Conservation (phyloP, 2,888 invertebrate species). For the Vannuccia rotundouncinata region DNA sequence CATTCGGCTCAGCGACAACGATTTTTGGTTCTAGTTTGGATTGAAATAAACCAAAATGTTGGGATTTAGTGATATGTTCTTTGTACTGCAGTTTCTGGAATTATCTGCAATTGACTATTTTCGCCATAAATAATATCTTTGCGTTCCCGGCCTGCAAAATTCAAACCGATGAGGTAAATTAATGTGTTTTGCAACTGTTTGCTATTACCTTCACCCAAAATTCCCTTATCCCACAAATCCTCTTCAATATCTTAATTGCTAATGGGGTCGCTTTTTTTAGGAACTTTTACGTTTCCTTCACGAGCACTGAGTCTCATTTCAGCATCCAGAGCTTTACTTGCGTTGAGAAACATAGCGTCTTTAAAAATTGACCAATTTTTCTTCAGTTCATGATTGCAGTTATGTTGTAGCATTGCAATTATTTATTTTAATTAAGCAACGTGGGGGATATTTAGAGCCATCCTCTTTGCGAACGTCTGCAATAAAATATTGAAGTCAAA, state of each 20-base stretch:
- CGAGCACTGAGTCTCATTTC: neutral
- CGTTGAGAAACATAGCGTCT: neutral
- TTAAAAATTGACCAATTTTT: neutral
- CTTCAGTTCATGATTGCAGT: neutral
- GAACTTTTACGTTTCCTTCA: neutral
- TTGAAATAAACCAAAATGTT: neutral
- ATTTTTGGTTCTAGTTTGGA: neutral
- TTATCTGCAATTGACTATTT: neutral
- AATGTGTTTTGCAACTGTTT: neutral
- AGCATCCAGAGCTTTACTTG: neutral
- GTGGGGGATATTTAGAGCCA: neutral
- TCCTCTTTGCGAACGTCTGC: neutral
- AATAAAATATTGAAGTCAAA: neutral
- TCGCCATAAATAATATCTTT: neutral
- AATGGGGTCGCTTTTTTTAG: neutral
- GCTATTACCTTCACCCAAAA: neutral
- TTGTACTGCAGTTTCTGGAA: neutral
- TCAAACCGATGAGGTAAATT: neutral
- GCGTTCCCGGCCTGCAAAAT: neutral
- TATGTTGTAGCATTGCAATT: neutral
- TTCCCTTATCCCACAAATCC: neutral
- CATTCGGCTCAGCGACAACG: neutral
- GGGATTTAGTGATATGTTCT: neutral
- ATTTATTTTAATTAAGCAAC: neutral
- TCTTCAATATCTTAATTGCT: neutral